Base-by-base conservation (phyloP, 2,113 vertebrate species). In the Lontra canadensis region DNA sequence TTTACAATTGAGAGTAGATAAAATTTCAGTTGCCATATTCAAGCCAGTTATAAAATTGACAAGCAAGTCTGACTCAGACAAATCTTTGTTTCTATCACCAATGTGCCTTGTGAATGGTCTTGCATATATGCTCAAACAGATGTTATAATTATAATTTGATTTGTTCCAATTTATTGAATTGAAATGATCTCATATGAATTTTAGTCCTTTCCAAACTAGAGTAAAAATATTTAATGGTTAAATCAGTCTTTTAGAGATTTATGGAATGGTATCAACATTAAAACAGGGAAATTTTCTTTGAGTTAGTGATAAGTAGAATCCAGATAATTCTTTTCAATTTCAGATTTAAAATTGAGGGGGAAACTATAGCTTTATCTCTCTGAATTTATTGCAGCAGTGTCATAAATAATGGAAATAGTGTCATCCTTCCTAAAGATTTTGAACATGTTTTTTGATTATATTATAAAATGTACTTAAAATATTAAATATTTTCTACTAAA, bases 21-120 rank as follows among this genome's bases (percentile, higher is more conserved):
- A 91, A 44, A 88, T 84, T 90, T 96, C 80, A 96, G 84, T 80
- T 84, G 78, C 9, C 20, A 55, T 84, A 67, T 21, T 74, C 14
- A 91, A 84, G 15, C 3, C 69, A 57, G 55, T 80, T 52, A 92
- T 61, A 96, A 93, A 78, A 17, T 76, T 85, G 86, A 82, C 52
- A 86, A 69, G 63, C 13, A 78, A 87, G 9, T 12, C 34, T 21
- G 2, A 81, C 34, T 69, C 34, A 36, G 61, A 47, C 42, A 57
- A 74, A 61, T 74, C 25, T 80, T 94, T 83, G 39, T 47, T 78
- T 55, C 42, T 89, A 42, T 13, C 90, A 31, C 39, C 59, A 39
- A 49, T 29, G 67, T 63, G 29, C 15, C 39, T 83, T 73, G 21
- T 76, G 6, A 86, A 71, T 57, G 15, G 23, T 11, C 67, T 71